phyloP scores from a whole-genome alignment of 30 jellyfish, hydroid and myxozoan species.

The Chrysaora quinquecirrha region DNA sequence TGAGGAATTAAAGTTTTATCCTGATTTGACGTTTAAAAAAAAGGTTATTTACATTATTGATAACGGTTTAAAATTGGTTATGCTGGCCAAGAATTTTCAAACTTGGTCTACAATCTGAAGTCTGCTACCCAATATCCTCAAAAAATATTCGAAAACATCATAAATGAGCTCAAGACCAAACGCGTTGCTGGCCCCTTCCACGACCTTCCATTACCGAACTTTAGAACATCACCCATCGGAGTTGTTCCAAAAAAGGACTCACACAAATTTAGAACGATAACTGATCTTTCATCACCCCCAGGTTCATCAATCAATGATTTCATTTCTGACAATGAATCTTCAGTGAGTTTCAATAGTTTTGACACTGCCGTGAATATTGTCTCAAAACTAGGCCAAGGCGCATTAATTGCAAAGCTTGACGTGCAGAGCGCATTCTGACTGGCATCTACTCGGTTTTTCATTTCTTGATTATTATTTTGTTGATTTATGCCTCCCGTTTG shows the following conservation, averaged over 20 bases:
- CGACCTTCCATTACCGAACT: background rate
- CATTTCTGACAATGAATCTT: slow-evolving; percentile 16
- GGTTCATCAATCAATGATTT: slow-evolving; percentile 44
- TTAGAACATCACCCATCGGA: slow-evolving; percentile 23
- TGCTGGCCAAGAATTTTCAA: background rate
- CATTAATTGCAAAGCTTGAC: slow-evolving; percentile 52
- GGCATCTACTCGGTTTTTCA: slow-evolving; percentile 40
- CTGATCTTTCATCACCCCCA: slow-evolving; percentile 55
- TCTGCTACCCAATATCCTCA: background rate
- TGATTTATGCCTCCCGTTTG: too few relatives aligned
- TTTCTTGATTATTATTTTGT: slow-evolving; percentile 9
- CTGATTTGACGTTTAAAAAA: background rate
- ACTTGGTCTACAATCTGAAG: background rate
- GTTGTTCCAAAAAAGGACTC: slow-evolving; percentile 30
- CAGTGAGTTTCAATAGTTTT: slow-evolving; percentile 25
- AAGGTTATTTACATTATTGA: background rate
- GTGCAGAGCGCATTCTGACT: slow-evolving; percentile 34
- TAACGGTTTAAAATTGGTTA: background rate
- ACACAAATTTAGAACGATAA: slow-evolving; percentile 6
- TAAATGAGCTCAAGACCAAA: background rate
- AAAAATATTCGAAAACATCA: background rate
- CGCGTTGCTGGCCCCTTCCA: background rate
- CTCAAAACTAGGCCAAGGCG: slow-evolving; percentile 21
- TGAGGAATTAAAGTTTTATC: background rate
- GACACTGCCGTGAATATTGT: slow-evolving; percentile 50